phyloP scores from a whole-genome alignment of 2,797 vertebrate genomes.

The Chrosomus eos region DNA sequence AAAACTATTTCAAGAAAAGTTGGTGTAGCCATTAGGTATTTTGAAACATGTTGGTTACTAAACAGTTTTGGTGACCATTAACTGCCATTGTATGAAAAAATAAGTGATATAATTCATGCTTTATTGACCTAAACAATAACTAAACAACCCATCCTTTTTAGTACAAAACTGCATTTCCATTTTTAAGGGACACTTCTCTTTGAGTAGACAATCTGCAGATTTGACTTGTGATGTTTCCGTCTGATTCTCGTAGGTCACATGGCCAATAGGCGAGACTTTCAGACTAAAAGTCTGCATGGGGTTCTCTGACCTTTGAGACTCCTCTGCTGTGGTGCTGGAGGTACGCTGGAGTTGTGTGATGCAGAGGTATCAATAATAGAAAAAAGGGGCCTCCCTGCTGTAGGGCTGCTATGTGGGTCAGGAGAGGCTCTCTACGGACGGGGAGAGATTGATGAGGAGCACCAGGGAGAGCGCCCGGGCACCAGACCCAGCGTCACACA shows the following conservation, averaged over 20 bases:
- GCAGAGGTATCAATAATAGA: constrained; percentile 81
- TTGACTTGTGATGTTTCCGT: neutral
- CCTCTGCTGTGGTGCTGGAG: constrained; percentile 70
- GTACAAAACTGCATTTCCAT: neutral
- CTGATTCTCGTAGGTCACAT: constrained; percentile 31
- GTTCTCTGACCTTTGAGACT: constrained; percentile 76
- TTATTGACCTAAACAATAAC: neutral
- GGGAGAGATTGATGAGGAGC: constrained; percentile 82
- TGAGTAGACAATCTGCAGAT: neutral
- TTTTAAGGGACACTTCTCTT: neutral
- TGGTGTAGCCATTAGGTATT: neutral
- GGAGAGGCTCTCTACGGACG: constrained; percentile 76
- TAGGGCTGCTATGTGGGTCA: constrained; percentile 80
- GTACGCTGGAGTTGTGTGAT: constrained; percentile 74
- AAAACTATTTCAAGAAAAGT: neutral
- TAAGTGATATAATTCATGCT: neutral
- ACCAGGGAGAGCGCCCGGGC: constrained; percentile 72
- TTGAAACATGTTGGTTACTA: neutral
- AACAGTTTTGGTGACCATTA: neutral
- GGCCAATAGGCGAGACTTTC: constrained; percentile 62
- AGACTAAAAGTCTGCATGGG: constrained; percentile 72
- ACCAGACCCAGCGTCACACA: constrained; percentile 69
- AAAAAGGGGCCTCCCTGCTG: constrained; percentile 73
- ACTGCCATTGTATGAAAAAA: neutral
- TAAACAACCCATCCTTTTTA: neutral